Evolutionary conservation across 2,797 vertebrate genomes (phyloP), one percentile per base, ranked within the genome.

Genomic region (Anguilla obscura): DNA sequence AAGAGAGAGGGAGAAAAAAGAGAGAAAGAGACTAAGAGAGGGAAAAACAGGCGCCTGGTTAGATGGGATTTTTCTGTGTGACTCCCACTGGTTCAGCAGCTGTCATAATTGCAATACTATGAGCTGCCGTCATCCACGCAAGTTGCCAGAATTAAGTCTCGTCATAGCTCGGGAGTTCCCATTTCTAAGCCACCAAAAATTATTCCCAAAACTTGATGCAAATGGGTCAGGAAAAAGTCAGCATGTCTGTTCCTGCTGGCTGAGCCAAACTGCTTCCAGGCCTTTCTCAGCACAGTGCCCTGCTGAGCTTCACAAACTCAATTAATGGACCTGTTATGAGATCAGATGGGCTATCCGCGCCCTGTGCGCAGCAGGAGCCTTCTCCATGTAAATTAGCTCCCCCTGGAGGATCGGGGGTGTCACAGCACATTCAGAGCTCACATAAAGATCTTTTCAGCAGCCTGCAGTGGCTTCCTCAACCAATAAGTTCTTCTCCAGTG

Each of bases 401-500:
- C 27, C 27, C 84, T 56, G 27, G 50, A 58, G 84, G 79, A 7
- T n/a, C 40, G 79, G 9, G 45, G 84, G 56, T 30, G 50, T 36
- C 84, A 24, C 0, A 12, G 84, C 14, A 58, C n/a, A 85, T 40
- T 10, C 4, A 7, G 36, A 36, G 56, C 21, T 30, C 7, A 12
- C 54, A 63, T 1, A 36, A 14, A 52, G 52, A 8, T 33, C 48
- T 12, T 88, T 84, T 74, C 69, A 56, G 84, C n/a, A 21, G 82
- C 82, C 71, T 24, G 79, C 85, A 87, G 14, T 89, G 16, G 45
- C 33, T 18, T 30, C 89, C 88, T 90, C 85, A 36, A 40, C 14
- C 54, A 50, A 84, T 82, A n/a, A 69, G 36, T 79, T 10, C 21
- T 69, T 50, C 84, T 90, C 92, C 89, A 90, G 88, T 90, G 88